A percentile compares a stretch with the other conserved stretches of the same genome.
Conservation (phyloP, 2,113 vertebrate species). For the Toxotes jaculatrix region DNA sequence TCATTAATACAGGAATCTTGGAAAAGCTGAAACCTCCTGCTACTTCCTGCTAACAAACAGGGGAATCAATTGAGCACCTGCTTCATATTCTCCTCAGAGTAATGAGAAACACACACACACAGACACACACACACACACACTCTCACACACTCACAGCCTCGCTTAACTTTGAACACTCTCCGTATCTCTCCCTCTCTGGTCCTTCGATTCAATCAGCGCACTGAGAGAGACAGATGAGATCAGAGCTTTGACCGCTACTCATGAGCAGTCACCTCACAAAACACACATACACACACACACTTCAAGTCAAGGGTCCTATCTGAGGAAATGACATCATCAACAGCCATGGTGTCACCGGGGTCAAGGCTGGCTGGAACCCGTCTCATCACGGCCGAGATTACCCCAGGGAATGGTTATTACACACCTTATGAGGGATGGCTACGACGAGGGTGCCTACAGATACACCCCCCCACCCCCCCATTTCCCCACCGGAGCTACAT, state of each 20-base stretch:
- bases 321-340: slow-evolving; percentile 81
- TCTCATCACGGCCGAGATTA: slow-evolving; percentile 70
- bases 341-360: slow-evolving; percentile 62
- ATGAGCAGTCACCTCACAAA: slow-evolving; percentile 64
- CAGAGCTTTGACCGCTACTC: slow-evolving; percentile 78
- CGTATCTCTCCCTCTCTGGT: slow-evolving; percentile 47
- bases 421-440: slow-evolving; percentile 66
- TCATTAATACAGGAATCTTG: slow-evolving; percentile 66
- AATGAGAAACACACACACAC: slow-evolving; percentile 32
- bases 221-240: slow-evolving; percentile 78
- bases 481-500: slow-evolving; percentile 48
- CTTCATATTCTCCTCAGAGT: slow-evolving; percentile 48
- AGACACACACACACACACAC: not conserved
- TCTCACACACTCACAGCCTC: too few species aligned
- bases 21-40: slow-evolving; percentile 52
- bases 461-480: not conserved
- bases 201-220: slow-evolving; percentile 74
- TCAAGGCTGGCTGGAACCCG: slow-evolving; percentile 71
- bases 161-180: slow-evolving; percentile 21
- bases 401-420: slow-evolving; percentile 71
- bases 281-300: slow-evolving; percentile 34
- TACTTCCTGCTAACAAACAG: slow-evolving; percentile 60
- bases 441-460: slow-evolving; percentile 57
- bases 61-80: slow-evolving; percentile 50
- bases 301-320: slow-evolving; percentile 68